Conservation (phyloP, 2,113 vertebrate genomes). For the Excalfactoria chinensis region DNA sequence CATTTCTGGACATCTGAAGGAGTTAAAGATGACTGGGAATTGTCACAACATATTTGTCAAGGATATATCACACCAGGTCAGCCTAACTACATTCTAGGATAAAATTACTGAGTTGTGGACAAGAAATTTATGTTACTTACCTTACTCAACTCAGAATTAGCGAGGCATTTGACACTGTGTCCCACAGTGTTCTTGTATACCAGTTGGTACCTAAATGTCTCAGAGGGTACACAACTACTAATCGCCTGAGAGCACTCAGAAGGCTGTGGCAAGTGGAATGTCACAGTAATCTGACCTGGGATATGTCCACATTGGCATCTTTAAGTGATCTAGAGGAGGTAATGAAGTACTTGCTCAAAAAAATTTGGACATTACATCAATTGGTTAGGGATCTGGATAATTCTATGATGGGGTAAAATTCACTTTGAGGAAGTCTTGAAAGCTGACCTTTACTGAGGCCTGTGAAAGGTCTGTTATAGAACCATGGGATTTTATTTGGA, state of each 20-base stretch:
- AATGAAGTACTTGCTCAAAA: not conserved
- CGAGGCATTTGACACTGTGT: not conserved
- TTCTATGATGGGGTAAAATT: not conserved
- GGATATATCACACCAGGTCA: not conserved
- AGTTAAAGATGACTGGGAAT: not conserved
- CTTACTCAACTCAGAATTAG: not conserved
- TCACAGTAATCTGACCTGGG: fast-evolving
- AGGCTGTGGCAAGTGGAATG: not conserved
- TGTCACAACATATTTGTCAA: not conserved
- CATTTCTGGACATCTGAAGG: not conserved
- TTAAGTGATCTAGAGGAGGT: not conserved
- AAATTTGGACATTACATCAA: not conserved
- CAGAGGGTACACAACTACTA: not conserved
- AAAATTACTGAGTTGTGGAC: not conserved
- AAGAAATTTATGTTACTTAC: not conserved
- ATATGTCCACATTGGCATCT: not conserved
- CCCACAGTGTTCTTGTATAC: not conserved
- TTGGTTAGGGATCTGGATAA: not conserved
- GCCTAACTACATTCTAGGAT: not conserved
- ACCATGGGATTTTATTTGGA: not conserved
- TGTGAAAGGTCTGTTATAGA: not conserved
- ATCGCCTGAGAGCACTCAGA: not conserved
- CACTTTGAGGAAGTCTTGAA: not conserved
- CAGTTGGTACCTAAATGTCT: not conserved
- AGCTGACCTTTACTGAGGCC: not conserved